phyloP scores from a whole-genome alignment of 2,888 invertebrate genomes.

The Pandemis cinnamomeana region DNA sequence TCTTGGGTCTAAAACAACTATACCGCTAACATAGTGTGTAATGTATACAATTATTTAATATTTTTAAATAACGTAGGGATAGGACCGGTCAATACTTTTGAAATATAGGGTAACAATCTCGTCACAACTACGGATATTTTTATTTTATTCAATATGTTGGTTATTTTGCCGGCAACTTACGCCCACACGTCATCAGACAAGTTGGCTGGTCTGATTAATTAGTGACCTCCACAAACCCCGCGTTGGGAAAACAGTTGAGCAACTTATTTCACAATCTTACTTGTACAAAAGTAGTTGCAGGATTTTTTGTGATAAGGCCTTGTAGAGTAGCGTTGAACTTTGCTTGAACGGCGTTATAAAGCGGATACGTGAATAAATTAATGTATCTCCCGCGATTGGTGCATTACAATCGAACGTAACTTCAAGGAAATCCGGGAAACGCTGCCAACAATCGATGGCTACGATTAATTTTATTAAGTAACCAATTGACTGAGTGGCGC shows the following conservation, averaged over 20 bases:
- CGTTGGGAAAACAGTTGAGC: slow-evolving; percentile 51
- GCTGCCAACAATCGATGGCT: neutral
- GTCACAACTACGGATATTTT: slow-evolving; percentile 8
- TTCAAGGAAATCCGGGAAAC: slow-evolving; percentile 12
- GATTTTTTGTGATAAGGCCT: slow-evolving; percentile 16
- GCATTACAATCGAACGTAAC: neutral
- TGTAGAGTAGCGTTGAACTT: neutral
- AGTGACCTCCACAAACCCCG: slow-evolving; percentile 49
- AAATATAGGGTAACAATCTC: slow-evolving; percentile 11
- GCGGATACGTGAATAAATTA: neutral
- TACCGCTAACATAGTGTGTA: no score
- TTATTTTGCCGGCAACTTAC: slow-evolving; percentile 30
- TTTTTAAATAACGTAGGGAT: neutral
- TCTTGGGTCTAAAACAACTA: no score
- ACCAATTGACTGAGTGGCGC: neutral
- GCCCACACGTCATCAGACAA: slow-evolving; percentile 30
- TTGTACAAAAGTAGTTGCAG: slow-evolving; percentile 22
- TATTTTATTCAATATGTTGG: neutral
- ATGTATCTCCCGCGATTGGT: neutral
- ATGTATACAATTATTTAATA: no score
- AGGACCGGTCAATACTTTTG: neutral
- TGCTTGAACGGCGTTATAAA: neutral
- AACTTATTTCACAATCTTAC: slow-evolving; percentile 46
- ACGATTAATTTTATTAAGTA: neutral
- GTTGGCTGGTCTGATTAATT: slow-evolving; percentile 56